phyloP scores from a whole-genome alignment of 2,113 vertebrate species.

The Eclectus roratus region DNA sequence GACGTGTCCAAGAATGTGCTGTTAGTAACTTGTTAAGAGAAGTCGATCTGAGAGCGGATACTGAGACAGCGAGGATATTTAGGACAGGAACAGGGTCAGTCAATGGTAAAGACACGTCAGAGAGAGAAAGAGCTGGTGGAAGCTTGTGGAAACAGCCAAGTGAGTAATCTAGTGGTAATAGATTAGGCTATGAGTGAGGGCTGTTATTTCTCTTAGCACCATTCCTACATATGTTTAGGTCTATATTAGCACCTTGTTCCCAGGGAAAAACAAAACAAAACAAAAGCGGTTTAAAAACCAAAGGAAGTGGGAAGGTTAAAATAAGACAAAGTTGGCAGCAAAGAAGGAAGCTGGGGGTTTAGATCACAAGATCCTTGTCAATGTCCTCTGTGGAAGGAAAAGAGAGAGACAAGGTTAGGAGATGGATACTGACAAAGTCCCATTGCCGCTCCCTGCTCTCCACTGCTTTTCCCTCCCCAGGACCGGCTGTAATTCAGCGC shows the following conservation, averaged over 20 bases:
- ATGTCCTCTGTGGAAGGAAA: slow-evolving; percentile 91
- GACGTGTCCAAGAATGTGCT: not conserved
- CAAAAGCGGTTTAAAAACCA: slow-evolving; percentile 68
- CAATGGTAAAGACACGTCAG: not conserved
- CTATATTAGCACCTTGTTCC: slow-evolving; percentile 92
- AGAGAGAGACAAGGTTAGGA: slow-evolving; percentile 31
- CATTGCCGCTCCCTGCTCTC: not conserved
- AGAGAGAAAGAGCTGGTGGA: not conserved
- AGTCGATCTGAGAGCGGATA: not conserved
- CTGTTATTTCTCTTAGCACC: slow-evolving; percentile 87
- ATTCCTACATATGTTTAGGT: slow-evolving; percentile 80
- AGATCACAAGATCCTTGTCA: slow-evolving; percentile 94
- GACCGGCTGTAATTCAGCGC: not conserved
- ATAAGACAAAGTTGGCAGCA: slow-evolving; percentile 58
- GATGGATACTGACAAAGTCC: not conserved
- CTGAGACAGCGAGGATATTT: not conserved
- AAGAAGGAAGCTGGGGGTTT: slow-evolving; percentile 58
- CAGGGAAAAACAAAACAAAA: slow-evolving; percentile 68
- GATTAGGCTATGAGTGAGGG: slow-evolving; percentile 73
- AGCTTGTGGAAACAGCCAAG: not conserved
- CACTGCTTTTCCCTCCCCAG: not conserved
- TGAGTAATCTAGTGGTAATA: slow-evolving; percentile 79
- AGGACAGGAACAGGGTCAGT: not conserved
- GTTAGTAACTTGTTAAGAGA: slow-evolving; percentile 21
- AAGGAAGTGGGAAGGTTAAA: slow-evolving; percentile 65